Percentiles rank a stretch among this genome's conserved stretches.
Evolutionary conservation across 2,797 vertebrate genomes (phyloP).

Genomic region (Scolopax bukidnonensis): DNA sequence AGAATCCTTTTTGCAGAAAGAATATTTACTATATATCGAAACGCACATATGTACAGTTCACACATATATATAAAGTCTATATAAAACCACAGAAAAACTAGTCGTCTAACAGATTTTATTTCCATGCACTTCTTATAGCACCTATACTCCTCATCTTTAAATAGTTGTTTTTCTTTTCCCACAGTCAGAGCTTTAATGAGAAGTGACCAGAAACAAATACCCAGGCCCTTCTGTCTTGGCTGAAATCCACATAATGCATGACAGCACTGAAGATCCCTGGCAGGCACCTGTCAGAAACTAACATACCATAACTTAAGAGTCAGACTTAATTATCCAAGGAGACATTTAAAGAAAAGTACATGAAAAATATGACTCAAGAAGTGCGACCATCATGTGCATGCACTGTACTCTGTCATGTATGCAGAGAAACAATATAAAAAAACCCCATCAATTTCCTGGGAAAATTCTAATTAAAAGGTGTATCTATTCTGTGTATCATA

Average conservation of each 20-base stretch:
- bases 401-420: neutral
- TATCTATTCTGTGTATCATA: neutral
- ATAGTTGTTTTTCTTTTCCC: constrained; percentile 60
- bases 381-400: constrained; percentile 36
- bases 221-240: constrained; percentile 71
- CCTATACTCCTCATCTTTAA: constrained; percentile 33
- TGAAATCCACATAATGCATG: constrained; percentile 75
- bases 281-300: constrained; percentile 79
- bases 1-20: constrained; percentile 1
- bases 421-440: neutral
- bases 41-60: neutral
- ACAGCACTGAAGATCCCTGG: constrained; percentile 78
- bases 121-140: constrained; percentile 12
- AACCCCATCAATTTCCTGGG: neutral
- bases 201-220: constrained; percentile 75
- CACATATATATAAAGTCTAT: neutral
- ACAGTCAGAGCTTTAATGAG: constrained; percentile 73
- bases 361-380: constrained; percentile 70
- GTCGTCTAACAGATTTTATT: constrained; percentile 43
- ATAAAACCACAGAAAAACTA: neutral
- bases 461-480: neutral
- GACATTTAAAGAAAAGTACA: constrained; percentile 76
- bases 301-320: constrained; percentile 74
- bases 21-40: constrained; percentile 18
- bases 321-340: constrained; percentile 74